phyloP scores from a whole-genome alignment of 2,113 vertebrate species.

The Paralichthys olivaceus region DNA sequence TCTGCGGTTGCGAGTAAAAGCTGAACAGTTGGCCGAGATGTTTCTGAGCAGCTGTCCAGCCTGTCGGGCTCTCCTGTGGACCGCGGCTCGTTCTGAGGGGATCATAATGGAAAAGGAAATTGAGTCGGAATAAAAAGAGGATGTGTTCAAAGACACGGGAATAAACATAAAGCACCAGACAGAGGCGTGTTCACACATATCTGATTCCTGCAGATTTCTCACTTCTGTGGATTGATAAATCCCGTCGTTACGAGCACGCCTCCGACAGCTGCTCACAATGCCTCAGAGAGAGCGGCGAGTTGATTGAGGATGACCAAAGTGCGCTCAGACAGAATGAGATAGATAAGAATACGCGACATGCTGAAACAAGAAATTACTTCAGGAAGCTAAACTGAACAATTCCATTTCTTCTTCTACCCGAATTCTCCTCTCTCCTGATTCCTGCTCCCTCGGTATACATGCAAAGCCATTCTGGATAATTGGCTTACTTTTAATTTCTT shows the following conservation, averaged over 20 bases:
- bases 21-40: conserved; percentile 40
- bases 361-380: conserved; percentile 26
- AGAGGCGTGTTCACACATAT: conserved; percentile 65
- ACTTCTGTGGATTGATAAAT: conserved; percentile 71
- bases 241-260: conserved; percentile 44
- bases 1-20: conserved; percentile 20
- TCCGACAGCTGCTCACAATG: conserved; percentile 62
- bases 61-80: conserved; percentile 42
- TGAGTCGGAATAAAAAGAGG: conserved; percentile 45
- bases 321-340: conserved; percentile 18
- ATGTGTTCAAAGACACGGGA: conserved; percentile 32
- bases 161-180: conserved; percentile 43
- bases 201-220: conserved; percentile 70
- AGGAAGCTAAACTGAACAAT: background rate
- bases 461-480: conserved; percentile 62
- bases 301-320: conserved; percentile 27
- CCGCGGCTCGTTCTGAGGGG: conserved; percentile 27
- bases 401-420: conserved; percentile 31
- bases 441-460: conserved; percentile 32
- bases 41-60: conserved; percentile 54
- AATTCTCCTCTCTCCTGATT: conserved; percentile 33
- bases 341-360: conserved; percentile 22
- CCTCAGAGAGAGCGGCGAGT: conserved; percentile 20
- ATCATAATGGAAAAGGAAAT: conserved; percentile 54
- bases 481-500: conserved; percentile 65